Evolutionary conservation across 2,113 vertebrate species (phyloP).

Genomic region (Phylloscopus trochilus): DNA sequence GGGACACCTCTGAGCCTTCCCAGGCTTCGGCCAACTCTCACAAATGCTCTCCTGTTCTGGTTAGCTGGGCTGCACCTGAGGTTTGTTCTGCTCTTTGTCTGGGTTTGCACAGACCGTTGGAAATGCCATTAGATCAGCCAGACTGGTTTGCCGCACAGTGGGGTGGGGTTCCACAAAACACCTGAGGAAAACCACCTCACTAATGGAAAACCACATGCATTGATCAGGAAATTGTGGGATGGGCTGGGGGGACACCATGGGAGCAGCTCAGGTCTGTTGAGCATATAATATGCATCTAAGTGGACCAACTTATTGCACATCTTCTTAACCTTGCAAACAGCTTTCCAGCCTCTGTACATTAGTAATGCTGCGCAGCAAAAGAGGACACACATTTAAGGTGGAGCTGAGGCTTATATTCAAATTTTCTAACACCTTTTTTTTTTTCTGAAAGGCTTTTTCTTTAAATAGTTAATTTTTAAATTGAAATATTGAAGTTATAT

Average conservation of each 20-base stretch:
- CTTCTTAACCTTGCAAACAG: not conserved
- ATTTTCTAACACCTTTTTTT: not conserved
- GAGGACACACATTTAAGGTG: not conserved
- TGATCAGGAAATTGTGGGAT: not conserved
- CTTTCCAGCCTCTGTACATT: not conserved
- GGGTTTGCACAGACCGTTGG: accelerated
- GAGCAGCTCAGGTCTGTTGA: not conserved
- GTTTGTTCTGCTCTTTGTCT: not conserved
- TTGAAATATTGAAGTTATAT: not conserved
- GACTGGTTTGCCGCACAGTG: accelerated
- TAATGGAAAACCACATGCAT: not conserved
- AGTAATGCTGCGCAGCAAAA: not conserved
- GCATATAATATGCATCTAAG: not conserved
- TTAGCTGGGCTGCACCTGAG: too few relatives aligned
- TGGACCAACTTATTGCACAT: not conserved
- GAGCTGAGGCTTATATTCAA: not conserved
- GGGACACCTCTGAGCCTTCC: not conserved
- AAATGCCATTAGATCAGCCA: not conserved
- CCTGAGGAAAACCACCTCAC: not conserved
- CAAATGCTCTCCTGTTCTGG: not conserved
- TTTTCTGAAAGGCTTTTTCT: not conserved
- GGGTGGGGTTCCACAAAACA: not conserved
- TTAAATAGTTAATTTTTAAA: too few relatives aligned
- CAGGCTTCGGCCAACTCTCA: not conserved
- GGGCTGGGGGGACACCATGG: not conserved